A percentile compares a stretch with the other conserved stretches of the same genome.
phyloP scores from a whole-genome alignment of 1,140 invertebrate genomes.

The Aphaenogaster floridana region DNA sequence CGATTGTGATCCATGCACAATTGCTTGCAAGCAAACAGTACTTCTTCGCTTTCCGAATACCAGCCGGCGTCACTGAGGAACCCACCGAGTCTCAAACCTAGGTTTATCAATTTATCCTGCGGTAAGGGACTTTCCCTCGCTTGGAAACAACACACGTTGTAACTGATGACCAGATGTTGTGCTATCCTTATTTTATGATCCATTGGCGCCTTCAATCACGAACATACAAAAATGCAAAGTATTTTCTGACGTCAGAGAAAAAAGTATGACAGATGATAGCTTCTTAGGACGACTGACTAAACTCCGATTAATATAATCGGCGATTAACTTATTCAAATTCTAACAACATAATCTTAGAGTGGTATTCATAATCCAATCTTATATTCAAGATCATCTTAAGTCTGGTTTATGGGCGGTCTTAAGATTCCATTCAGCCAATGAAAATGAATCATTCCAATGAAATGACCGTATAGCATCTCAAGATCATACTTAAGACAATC shows the following conservation, averaged over 20 bases:
- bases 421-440: too few species aligned
- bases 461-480: too few species aligned
- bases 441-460: too few species aligned
- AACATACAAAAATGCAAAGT: not conserved
- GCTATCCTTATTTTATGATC: slow-evolving; percentile 89
- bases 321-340: not conserved
- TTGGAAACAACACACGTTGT: slow-evolving; percentile 81
- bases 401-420: too few species aligned
- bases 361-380: too few species aligned
- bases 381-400: too few species aligned
- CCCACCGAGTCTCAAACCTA: slow-evolving; percentile 89
- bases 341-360: too few species aligned
- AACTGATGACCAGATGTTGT: slow-evolving; percentile 86
- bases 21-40: slow-evolving; percentile 89
- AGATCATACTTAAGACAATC: too few species aligned
- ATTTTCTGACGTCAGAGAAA: not conserved
- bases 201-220: slow-evolving; percentile 87
- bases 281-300: not conserved
- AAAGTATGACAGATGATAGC: too few species aligned
- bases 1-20: slow-evolving; percentile 88
- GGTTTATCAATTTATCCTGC: slow-evolving; percentile 85
- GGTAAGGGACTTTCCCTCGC: slow-evolving; percentile 67
- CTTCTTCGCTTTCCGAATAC: slow-evolving; percentile 91
- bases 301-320: not conserved
- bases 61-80: slow-evolving; percentile 96